Evolutionary conservation across 2,113 vertebrate genomes (phyloP), one percentile per base, ranked within the genome.

Genomic region (Cervus canadensis): DNA sequence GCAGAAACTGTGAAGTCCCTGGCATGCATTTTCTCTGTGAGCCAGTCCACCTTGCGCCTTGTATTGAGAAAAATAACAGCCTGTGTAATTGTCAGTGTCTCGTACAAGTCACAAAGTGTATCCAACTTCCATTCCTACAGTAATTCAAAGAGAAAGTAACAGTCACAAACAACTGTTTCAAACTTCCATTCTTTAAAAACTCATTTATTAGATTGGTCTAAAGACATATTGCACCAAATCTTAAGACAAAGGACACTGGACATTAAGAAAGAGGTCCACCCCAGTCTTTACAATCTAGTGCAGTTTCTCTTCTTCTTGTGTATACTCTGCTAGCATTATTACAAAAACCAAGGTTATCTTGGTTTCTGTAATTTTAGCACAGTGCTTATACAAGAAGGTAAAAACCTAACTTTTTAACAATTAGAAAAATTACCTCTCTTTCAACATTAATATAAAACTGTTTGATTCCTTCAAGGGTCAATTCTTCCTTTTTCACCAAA

Each of bases 401-500:
- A 21, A 81, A 40, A 6, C 33, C 7, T 28, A 17, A 17, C 7
- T 3, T 26, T 40, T 40, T 84, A 82, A 17, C 36, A 82, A 90
- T 45, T 60, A 87, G 54, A 56, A 17, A n/a, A 79, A 19, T 98
- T 97, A 99, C 99, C 99, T 99, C 99, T 99, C 99, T 98, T 94
- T 99, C 99, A 92, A 99, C 99, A 93, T 99, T 99, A 89, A 99
- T 99, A 98, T 99, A 99, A 99, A 99, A 99, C 28, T 99, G 99
- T 98, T 99, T 99, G 98, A 99, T 99, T 98, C 99, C 99, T 99
- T 99, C 99, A 36, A 99, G 99, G 96, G 99, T 99, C 97, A 99
- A 99, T 98, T 99, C 99, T 98, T 99, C 99, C 94, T 99, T 99
- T 97, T 99, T 99, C 98, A 99, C 99, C 98, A 99, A 95, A 98